These are phyloP conservation scores for Drosophila ficusphila DNA, from an alignment of 1,140 invertebrate genomes.

Conservation along the genomic window DNA sequence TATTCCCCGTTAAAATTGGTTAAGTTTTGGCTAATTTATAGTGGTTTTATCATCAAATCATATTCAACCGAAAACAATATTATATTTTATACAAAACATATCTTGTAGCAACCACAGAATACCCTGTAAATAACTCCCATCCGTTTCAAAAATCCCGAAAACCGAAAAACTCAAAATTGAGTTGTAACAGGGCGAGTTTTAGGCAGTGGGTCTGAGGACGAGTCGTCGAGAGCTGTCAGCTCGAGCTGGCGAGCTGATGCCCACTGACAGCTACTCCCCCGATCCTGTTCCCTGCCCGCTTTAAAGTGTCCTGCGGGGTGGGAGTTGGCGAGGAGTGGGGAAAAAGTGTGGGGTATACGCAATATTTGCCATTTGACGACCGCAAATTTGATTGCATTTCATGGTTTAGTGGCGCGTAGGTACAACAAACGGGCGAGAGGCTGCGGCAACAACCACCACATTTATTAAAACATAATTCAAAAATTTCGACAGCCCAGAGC, in stretches of 20 bases:
- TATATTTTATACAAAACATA: not conserved
- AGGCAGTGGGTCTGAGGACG: constrained; percentile 27
- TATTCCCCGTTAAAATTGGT: too few species aligned
- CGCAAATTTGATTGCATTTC: constrained; percentile 84
- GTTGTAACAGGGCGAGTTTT: constrained; percentile 65
- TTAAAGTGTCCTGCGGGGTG: constrained; percentile 55
- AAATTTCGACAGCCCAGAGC: constrained; percentile 62
- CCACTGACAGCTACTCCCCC: constrained; percentile 64
- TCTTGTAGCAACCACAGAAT: not conserved
- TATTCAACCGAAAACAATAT: too few species aligned
- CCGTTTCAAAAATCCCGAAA: constrained; percentile 49
- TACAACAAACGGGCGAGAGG: constrained; percentile 62
- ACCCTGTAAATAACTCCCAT: not conserved
- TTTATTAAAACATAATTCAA: constrained; percentile 84
- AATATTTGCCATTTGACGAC: constrained; percentile 83
- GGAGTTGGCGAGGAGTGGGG: not conserved
- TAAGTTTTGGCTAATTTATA: too few species aligned
- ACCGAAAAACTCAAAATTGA: constrained; percentile 75
- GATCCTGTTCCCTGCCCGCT: constrained; percentile 15
- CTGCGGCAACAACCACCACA: constrained; percentile 40
- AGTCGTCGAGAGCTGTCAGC: constrained; percentile 65
- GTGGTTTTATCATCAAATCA: too few species aligned
- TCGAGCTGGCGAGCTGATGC: constrained; percentile 72
- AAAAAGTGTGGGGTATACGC: constrained; percentile 36
- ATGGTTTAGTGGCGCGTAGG: constrained; percentile 77